Evolutionary conservation across 2,113 vertebrate genomes (phyloP).

Genomic region (Cryptotis parvus): DNA sequence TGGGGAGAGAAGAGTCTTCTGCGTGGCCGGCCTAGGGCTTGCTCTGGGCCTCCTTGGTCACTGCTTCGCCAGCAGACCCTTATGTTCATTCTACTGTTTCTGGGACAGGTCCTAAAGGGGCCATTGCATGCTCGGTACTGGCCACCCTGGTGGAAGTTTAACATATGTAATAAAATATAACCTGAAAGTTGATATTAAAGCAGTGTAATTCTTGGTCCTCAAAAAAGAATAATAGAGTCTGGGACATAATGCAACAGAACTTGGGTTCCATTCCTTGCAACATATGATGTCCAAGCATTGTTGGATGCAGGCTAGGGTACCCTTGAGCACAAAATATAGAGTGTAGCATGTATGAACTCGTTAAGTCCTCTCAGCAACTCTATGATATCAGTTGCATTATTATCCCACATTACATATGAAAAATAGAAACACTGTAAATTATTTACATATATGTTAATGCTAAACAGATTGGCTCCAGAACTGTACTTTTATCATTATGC

Average conservation of each 20-base stretch:
- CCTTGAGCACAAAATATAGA: background rate
- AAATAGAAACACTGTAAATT: background rate
- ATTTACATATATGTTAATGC: background rate
- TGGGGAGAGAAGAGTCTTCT: too few species aligned
- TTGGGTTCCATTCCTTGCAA: too few species aligned
- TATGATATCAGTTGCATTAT: background rate
- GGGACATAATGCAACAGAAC: background rate
- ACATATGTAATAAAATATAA: background rate
- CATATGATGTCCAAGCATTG: too few species aligned
- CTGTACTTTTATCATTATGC: background rate
- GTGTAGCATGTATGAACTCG: background rate
- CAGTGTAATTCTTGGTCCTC: background rate
- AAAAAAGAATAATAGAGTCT: conserved; percentile 7
- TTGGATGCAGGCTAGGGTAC: too few species aligned
- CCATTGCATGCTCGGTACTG: too few species aligned
- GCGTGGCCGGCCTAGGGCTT: too few species aligned
- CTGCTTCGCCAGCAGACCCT: too few species aligned
- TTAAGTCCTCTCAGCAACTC: background rate
- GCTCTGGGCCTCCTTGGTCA: too few species aligned
- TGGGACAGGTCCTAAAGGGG: too few species aligned
- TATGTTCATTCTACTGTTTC: too few species aligned
- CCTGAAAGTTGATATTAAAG: background rate
- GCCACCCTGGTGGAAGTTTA: too few species aligned
- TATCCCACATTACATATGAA: background rate
- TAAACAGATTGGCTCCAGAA: background rate